phyloP scores from a whole-genome alignment of 2,113 vertebrate genomes.

The Aphelocoma coerulescens region DNA sequence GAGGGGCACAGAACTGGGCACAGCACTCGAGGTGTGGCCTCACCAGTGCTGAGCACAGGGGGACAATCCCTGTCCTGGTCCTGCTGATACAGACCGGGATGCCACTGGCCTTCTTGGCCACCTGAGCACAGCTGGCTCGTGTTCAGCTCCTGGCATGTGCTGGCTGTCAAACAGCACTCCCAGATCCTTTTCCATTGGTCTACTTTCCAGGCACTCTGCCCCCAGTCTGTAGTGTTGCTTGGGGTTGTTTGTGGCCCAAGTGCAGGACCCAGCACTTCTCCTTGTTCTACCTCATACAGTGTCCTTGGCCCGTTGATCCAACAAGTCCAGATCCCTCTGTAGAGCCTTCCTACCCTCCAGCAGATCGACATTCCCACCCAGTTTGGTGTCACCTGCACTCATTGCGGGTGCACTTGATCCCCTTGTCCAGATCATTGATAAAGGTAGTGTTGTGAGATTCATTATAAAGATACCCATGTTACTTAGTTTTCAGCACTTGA shows the following conservation, averaged over 20 bases:
- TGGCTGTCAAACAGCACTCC: background rate
- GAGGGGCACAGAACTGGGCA: background rate
- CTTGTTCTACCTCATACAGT: background rate
- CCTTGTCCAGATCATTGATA: background rate
- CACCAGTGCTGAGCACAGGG: background rate
- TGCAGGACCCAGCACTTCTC: accelerated
- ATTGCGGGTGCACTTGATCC: background rate
- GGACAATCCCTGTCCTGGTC: background rate
- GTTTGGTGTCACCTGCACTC: background rate
- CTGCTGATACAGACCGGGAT: background rate
- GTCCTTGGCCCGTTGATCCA: background rate
- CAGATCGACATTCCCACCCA: background rate
- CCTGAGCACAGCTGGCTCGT: background rate
- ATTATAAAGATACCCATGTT: background rate
- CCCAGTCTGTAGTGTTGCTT: accelerated
- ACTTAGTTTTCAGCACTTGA: background rate
- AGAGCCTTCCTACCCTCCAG: background rate
- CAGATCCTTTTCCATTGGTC: background rate
- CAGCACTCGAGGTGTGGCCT: accelerated
- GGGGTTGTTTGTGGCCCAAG: background rate
- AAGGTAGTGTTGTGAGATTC: background rate
- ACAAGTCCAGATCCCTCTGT: background rate
- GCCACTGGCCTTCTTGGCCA: background rate
- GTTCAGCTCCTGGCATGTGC: background rate
- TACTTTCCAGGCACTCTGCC: background rate